phyloP scores from a whole-genome alignment of 2,888 invertebrate genomes.

The Ochropleura plecta region DNA sequence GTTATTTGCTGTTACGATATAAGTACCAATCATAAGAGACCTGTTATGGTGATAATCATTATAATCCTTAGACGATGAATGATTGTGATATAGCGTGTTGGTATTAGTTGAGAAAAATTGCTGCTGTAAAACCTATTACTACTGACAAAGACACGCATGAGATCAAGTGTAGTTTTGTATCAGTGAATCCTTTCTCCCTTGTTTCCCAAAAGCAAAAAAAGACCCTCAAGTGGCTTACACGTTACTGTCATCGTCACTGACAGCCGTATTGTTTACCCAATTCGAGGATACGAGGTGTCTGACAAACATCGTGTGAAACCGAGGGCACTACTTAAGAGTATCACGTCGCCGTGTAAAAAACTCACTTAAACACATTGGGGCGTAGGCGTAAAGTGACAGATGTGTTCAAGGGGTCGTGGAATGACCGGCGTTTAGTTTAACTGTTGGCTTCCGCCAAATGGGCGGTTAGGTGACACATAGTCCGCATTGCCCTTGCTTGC shows the following conservation, averaged over 20 bases:
- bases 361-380: conserved; percentile 76
- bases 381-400: conserved; percentile 84
- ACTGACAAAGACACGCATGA: background rate
- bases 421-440: conserved; percentile 88
- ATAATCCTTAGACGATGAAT: conserved; percentile 16
- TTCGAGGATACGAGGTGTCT: conserved; percentile 77
- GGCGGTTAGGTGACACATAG: conserved; percentile 76
- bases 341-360: conserved; percentile 77
- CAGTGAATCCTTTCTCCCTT: conserved; percentile 26
- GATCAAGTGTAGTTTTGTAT: conserved; percentile 6
- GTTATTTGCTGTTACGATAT: background rate
- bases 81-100: background rate
- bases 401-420: conserved; percentile 80
- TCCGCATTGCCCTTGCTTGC: conserved; percentile 62
- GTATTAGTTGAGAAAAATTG: background rate
- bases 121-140: background rate
- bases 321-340: conserved; percentile 82
- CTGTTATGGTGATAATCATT: conserved; percentile 26
- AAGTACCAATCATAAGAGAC: conserved; percentile 15
- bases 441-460: conserved; percentile 86
- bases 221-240: conserved; percentile 23
- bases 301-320: conserved; percentile 80
- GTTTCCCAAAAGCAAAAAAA: conserved; percentile 32
- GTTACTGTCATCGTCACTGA: conserved; percentile 66
- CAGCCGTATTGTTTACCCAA: conserved; percentile 76